Evolutionary conservation across 2,888 invertebrate species (phyloP).

Genomic region (Hypena proboscidalis): DNA sequence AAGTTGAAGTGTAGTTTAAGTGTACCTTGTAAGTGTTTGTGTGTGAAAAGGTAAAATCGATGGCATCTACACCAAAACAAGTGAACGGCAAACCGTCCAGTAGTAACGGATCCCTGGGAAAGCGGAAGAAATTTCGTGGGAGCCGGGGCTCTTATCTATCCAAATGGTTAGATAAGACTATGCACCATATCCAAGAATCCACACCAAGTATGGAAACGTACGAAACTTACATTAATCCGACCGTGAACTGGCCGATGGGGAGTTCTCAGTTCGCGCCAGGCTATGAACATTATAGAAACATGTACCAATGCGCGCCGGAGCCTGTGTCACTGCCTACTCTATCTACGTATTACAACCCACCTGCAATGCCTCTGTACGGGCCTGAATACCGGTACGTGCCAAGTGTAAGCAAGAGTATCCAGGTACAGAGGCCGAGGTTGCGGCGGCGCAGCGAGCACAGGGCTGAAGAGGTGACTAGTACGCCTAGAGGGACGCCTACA

Average conservation of each 20-base stretch:
- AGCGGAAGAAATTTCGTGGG: slow-evolving; percentile 79
- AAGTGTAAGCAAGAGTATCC: slow-evolving; percentile 66
- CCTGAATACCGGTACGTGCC: slow-evolving; percentile 69
- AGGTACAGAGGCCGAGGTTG: slow-evolving; percentile 66
- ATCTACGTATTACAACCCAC: slow-evolving; percentile 80
- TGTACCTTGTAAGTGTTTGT: slow-evolving; percentile 20
- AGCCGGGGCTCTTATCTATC: slow-evolving; percentile 75
- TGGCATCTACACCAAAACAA: slow-evolving; percentile 80
- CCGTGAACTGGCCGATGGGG: slow-evolving; percentile 63
- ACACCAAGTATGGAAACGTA: slow-evolving; percentile 72
- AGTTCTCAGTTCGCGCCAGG: slow-evolving; percentile 72
- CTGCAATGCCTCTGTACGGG: slow-evolving; percentile 57
- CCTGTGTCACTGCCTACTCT: slow-evolving; percentile 88
- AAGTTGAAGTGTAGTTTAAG: slow-evolving; percentile 31
- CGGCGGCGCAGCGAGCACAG: slow-evolving; percentile 63
- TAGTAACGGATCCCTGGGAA: slow-evolving; percentile 74
- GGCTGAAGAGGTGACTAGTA: slow-evolving; percentile 62
- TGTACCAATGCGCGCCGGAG: slow-evolving; percentile 84
- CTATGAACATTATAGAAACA: slow-evolving; percentile 79
- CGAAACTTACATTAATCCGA: slow-evolving; percentile 63
- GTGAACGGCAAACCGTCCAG: slow-evolving; percentile 69
- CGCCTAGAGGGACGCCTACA: slow-evolving; percentile 49
- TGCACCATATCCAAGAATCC: slow-evolving; percentile 73
- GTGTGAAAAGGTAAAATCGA: slow-evolving; percentile 49
- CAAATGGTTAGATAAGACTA: slow-evolving; percentile 82